These are phyloP conservation scores for Neosilurus hyrtlii DNA, from an alignment of 2,797 vertebrate genomes.

Conservation along the genomic window DNA sequence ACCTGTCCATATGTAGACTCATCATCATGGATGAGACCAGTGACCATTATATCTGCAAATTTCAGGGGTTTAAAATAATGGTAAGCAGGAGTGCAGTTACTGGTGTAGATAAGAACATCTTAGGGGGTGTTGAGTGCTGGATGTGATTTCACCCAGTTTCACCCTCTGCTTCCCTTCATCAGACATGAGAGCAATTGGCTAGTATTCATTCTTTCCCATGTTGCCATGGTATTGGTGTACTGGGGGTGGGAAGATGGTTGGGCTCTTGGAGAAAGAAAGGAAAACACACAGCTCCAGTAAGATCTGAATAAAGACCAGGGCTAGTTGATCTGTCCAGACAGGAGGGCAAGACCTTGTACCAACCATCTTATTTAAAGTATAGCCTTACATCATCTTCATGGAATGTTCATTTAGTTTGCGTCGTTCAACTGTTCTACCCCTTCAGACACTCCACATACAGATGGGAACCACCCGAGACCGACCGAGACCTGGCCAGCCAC, in stretches of 20 bases:
- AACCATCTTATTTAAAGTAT: neutral
- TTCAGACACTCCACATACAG: too few species aligned
- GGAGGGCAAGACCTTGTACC: neutral
- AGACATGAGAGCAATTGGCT: neutral
- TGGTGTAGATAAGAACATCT: neutral
- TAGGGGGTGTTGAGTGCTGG: neutral
- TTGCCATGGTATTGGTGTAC: neutral
- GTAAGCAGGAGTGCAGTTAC: too few species aligned
- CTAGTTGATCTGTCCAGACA: neutral
- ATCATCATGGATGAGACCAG: neutral
- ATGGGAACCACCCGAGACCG: too few species aligned
- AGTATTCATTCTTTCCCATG: neutral
- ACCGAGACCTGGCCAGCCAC: too few species aligned
- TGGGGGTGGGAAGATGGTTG: neutral
- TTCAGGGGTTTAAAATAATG: neutral
- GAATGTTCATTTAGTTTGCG: too few species aligned
- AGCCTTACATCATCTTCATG: neutral
- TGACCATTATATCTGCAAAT: neutral
- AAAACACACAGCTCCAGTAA: neutral
- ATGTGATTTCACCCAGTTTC: neutral
- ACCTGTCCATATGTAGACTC: neutral
- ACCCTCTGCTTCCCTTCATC: neutral
- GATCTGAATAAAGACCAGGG: neutral
- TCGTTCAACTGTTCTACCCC: too few species aligned
- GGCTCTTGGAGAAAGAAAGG: neutral